Conservation (phyloP, 2,797 vertebrate genomes). For the Carapus acus region DNA sequence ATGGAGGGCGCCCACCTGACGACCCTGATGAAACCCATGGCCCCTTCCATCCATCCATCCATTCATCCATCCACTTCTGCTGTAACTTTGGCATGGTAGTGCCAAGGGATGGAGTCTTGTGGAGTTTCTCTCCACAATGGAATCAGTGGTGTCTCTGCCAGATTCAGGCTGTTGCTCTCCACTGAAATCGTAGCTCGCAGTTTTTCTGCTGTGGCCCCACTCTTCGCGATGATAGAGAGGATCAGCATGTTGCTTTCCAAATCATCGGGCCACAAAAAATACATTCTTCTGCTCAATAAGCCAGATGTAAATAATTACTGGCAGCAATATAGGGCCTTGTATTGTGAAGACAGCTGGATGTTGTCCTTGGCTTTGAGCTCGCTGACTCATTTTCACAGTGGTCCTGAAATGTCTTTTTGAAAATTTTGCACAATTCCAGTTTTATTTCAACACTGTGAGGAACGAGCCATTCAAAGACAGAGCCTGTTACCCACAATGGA, state of each 20-base stretch:
- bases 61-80: too few species aligned
- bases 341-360: conserved; percentile 37
- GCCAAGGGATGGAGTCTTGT: too few species aligned
- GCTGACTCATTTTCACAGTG: conserved; percentile 51
- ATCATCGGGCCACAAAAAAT: conserved; percentile 47
- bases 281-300: conserved; percentile 59
- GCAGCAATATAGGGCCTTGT: conserved; percentile 57
- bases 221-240: conserved; percentile 52
- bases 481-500: conserved; percentile 35
- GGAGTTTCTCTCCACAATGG: too few species aligned
- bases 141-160: conserved; percentile 27
- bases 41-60: too few species aligned
- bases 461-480: conserved; percentile 18
- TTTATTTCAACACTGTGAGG: conserved; percentile 54
- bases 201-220: conserved; percentile 50
- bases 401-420: conserved; percentile 58
- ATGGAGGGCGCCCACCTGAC: too few species aligned
- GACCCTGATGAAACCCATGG: too few species aligned
- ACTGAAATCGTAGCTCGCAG: conserved; percentile 46
- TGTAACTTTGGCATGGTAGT: conserved; percentile 24
- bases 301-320: conserved; percentile 69
- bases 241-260: conserved; percentile 59
- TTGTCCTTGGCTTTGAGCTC: conserved; percentile 60
- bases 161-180: conserved; percentile 49
- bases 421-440: conserved; percentile 50